Percentiles rank a stretch among this genome's conserved stretches.
These are phyloP conservation scores for Sterrhoptilus dennistouni DNA, from an alignment of 2,113 vertebrate genomes.

Conservation along the genomic window DNA sequence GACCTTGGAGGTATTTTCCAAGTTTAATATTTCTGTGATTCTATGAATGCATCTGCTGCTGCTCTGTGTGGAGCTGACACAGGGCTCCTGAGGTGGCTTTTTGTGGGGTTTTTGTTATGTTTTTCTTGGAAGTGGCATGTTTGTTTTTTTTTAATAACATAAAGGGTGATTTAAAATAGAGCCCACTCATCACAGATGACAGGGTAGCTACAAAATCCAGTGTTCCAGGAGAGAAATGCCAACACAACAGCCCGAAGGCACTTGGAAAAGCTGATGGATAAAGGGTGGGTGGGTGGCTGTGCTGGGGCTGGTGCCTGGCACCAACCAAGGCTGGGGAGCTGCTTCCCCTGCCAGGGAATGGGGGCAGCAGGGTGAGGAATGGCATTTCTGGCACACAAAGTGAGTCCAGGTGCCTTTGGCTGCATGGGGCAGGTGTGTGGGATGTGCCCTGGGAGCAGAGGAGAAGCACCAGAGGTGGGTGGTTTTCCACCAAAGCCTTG, in stretches of 20 bases:
- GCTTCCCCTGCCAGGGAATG: neutral
- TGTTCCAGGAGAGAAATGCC: neutral
- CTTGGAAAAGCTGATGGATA: neutral
- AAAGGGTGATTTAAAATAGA: neutral
- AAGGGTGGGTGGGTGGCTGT: neutral
- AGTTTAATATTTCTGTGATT: neutral
- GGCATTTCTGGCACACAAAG: neutral
- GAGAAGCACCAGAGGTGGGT: fast-evolving
- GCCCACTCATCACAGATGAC: neutral
- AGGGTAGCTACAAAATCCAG: neutral
- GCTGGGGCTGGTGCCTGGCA: neutral
- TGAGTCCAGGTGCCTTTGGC: neutral
- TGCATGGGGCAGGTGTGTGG: fast-evolving
- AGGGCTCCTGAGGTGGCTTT: neutral
- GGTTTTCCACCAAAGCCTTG: neutral
- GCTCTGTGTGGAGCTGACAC: neutral
- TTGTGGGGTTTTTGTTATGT: neutral
- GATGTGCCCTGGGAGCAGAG: neutral
- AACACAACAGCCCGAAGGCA: neutral
- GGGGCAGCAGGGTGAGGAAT: fast-evolving
- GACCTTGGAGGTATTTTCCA: neutral
- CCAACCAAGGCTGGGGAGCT: neutral
- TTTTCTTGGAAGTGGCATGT: neutral
- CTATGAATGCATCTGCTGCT: neutral
- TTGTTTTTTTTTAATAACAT: neutral